Evolutionary conservation across 2,113 vertebrate species (phyloP).

Genomic region (Laticauda laticaudata): DNA sequence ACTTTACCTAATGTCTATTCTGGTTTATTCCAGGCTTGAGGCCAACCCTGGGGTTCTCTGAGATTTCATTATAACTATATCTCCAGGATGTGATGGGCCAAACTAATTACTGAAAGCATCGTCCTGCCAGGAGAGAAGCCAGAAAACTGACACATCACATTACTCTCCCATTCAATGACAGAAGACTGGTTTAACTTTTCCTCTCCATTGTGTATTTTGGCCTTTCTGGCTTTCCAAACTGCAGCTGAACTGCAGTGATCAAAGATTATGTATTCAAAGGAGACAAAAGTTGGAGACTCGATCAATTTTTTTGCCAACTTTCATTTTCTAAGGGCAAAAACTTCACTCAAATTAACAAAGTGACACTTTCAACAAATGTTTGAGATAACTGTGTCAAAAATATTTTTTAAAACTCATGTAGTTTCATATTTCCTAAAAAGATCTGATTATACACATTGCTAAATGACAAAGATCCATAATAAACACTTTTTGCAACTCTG

Average conservation of each 20-base stretch:
- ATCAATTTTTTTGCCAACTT: background rate
- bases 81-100: background rate
- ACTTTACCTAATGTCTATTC: slow-evolving; percentile 5
- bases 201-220: background rate
- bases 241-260: background rate
- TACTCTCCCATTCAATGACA: slow-evolving; percentile 1
- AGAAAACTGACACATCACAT: slow-evolving; percentile 18
- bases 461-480: background rate
- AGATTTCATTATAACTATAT: slow-evolving; percentile 9
- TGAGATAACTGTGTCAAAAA: background rate
- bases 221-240: background rate
- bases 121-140: background rate
- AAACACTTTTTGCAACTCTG: background rate
- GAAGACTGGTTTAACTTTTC: background rate
- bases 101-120: slow-evolving; percentile 31
- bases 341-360: background rate
- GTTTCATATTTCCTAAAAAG: background rate
- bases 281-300: background rate
- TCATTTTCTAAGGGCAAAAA: background rate
- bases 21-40: background rate
- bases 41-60: background rate
- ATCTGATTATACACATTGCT: background rate
- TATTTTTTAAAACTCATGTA: background rate
- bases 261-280: background rate
- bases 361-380: background rate